A percentile compares a stretch with the other conserved stretches of the same genome.
Evolutionary conservation across 1,140 invertebrate species (phyloP).

Genomic region (Sycophaga agraensis): DNA sequence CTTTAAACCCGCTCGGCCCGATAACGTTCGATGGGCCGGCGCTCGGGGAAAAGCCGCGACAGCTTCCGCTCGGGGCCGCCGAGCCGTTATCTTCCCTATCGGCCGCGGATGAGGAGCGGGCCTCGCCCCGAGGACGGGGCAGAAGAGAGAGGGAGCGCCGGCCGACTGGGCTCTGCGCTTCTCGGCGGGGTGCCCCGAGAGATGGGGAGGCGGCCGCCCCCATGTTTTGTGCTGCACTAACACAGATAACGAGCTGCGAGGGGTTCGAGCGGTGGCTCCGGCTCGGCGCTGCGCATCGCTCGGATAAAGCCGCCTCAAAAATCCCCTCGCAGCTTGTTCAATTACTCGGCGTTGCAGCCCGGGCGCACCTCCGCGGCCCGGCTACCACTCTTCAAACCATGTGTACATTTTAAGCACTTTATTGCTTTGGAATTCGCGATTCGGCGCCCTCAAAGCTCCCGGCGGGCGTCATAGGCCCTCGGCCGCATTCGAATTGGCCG

Average conservation of each 20-base stretch:
- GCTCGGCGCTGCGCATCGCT: neutral
- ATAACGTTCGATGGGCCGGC: too few species aligned
- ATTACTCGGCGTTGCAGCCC: neutral
- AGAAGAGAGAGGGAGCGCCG: neutral
- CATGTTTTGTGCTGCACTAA: slow-evolving; percentile 23
- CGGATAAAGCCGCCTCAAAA: neutral
- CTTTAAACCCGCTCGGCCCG: neutral
- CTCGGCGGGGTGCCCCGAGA: slow-evolving; percentile 5
- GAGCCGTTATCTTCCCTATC: slow-evolving; percentile 36
- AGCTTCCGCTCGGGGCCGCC: slow-evolving; percentile 14
- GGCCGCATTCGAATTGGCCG: too few species aligned
- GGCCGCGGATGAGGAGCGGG: slow-evolving; percentile 14
- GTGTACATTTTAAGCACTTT: neutral
- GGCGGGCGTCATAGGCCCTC: too few species aligned
- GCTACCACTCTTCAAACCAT: too few species aligned
- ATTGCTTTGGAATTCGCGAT: neutral
- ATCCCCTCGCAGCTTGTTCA: neutral
- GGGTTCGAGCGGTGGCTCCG: neutral
- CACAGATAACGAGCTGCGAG: neutral
- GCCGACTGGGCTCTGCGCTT: neutral
- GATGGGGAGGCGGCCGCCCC: slow-evolving; percentile 18
- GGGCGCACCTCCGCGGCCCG: neutral
- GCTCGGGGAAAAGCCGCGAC: too few species aligned
- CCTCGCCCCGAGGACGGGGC: neutral
- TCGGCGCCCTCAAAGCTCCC: too few species aligned